Conservation (phyloP, 2,888 invertebrate genomes). For the Arge pagana region DNA sequence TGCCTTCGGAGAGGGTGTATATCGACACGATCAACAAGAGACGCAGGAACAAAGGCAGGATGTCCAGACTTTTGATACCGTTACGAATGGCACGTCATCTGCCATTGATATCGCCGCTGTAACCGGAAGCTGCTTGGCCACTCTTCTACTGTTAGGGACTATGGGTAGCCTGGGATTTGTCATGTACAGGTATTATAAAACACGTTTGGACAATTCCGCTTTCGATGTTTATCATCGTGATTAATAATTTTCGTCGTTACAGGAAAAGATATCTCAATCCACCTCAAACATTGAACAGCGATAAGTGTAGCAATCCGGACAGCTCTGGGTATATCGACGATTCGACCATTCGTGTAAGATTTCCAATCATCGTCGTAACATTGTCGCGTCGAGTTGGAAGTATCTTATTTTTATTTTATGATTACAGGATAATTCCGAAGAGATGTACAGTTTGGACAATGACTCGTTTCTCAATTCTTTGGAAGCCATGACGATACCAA, state of each 20-base stretch:
- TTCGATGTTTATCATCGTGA: slow-evolving; percentile 2
- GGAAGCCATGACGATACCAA: slow-evolving; percentile 93
- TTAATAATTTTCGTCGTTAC: slow-evolving; percentile 57
- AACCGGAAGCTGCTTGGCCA: slow-evolving; percentile 51
- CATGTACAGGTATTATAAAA: slow-evolving; percentile 49
- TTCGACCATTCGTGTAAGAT: slow-evolving; percentile 79
- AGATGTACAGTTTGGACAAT: slow-evolving; percentile 93
- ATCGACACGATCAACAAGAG: slow-evolving; percentile 44
- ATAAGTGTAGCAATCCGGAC: slow-evolving; percentile 83
- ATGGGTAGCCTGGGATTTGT: slow-evolving; percentile 52
- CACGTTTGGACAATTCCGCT: not conserved
- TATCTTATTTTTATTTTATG: slow-evolving; percentile 38
- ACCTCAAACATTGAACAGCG: slow-evolving; percentile 77
- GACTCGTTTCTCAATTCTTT: slow-evolving; percentile 91
- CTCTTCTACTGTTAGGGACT: slow-evolving; percentile 48
- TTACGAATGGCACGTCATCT: slow-evolving; percentile 31
- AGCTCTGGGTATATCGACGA: slow-evolving; percentile 87
- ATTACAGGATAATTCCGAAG: slow-evolving; percentile 86
- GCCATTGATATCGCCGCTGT: slow-evolving; percentile 51
- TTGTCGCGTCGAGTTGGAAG: not conserved
- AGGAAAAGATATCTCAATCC: slow-evolving; percentile 77
- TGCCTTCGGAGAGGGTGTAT: slow-evolving; percentile 45
- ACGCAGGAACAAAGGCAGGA: slow-evolving; percentile 31
- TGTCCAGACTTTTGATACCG: not conserved
- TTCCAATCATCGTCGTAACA: slow-evolving; percentile 15